Evolutionary conservation across 1,140 invertebrate genomes (phyloP).

Genomic region (Atta colombica): DNA sequence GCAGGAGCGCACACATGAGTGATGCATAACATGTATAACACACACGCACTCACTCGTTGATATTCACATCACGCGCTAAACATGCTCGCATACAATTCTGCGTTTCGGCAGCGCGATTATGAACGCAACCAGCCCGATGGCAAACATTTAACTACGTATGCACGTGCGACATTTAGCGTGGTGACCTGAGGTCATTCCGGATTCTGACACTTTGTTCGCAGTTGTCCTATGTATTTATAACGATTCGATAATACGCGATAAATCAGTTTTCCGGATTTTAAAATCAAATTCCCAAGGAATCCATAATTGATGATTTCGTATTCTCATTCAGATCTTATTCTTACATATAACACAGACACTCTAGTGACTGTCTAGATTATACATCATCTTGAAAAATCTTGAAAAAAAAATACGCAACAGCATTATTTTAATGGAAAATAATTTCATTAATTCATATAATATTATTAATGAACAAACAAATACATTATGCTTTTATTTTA

Average conservation of each 20-base stretch:
- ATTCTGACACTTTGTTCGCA: slow-evolving; percentile 34
- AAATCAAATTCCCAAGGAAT: not conserved
- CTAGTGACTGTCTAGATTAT: not conserved
- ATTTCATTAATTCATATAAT: too few species aligned
- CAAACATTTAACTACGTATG: slow-evolving; percentile 39
- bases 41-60: slow-evolving; percentile 18
- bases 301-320: not conserved
- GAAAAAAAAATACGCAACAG: too few species aligned
- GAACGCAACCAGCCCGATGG: slow-evolving; percentile 9
- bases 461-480: too few species aligned
- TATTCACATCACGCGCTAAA: slow-evolving; percentile 46
- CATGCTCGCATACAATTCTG: slow-evolving; percentile 19
- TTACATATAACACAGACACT: not conserved
- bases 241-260: not conserved
- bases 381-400: too few species aligned
- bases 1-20: too few species aligned
- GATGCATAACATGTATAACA: not conserved
- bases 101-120: slow-evolving; percentile 29
- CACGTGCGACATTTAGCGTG: slow-evolving; percentile 29
- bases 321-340: not conserved
- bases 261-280: slow-evolving; percentile 3
- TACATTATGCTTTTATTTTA: too few species aligned
- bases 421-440: too few species aligned
- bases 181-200: not conserved
- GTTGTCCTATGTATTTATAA: slow-evolving; percentile 13